Percentiles rank a stretch among this genome's conserved stretches.
These are phyloP conservation scores for Datnioides undecimradiatus DNA, from an alignment of 2,113 vertebrate genomes.

Conservation along the genomic window DNA sequence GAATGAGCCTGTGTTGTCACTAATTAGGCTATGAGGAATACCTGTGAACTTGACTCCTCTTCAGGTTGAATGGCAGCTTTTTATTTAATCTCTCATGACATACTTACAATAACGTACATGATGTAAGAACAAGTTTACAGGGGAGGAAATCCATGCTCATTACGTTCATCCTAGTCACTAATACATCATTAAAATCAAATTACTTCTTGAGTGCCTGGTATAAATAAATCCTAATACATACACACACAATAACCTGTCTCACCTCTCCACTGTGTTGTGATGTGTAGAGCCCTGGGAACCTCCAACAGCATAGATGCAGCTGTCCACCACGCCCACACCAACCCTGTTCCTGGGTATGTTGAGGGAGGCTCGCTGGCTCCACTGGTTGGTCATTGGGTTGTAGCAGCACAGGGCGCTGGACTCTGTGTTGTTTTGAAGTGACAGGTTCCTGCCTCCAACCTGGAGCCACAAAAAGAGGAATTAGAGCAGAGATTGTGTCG, in stretches of 20 bases:
- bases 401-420: slow-evolving; percentile 85
- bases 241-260: slow-evolving; percentile 21
- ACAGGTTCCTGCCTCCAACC: slow-evolving; percentile 86
- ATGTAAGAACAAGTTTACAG: slow-evolving; percentile 5
- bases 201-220: slow-evolving; percentile 10
- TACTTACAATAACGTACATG: slow-evolving; percentile 17
- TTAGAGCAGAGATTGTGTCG: not conserved
- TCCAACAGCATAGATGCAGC: slow-evolving; percentile 86
- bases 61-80: slow-evolving; percentile 48
- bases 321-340: slow-evolving; percentile 85
- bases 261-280: slow-evolving; percentile 86
- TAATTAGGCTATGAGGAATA: slow-evolving; percentile 55
- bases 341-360: slow-evolving; percentile 86
- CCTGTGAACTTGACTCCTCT: slow-evolving; percentile 49
- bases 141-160: slow-evolving; percentile 3
- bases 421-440: slow-evolving; percentile 81
- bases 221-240: slow-evolving; percentile 3
- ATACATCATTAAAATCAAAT: slow-evolving; percentile 40
- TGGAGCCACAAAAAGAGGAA: slow-evolving; percentile 11
- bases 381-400: slow-evolving; percentile 89
- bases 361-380: slow-evolving; percentile 82
- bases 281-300: slow-evolving; percentile 85
- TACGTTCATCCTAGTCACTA: slow-evolving; percentile 29
- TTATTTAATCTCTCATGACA: slow-evolving; percentile 34
- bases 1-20: slow-evolving; percentile 19